Evolutionary conservation across 2,797 vertebrate genomes (phyloP).

Genomic region (Oreortyx pictus): DNA sequence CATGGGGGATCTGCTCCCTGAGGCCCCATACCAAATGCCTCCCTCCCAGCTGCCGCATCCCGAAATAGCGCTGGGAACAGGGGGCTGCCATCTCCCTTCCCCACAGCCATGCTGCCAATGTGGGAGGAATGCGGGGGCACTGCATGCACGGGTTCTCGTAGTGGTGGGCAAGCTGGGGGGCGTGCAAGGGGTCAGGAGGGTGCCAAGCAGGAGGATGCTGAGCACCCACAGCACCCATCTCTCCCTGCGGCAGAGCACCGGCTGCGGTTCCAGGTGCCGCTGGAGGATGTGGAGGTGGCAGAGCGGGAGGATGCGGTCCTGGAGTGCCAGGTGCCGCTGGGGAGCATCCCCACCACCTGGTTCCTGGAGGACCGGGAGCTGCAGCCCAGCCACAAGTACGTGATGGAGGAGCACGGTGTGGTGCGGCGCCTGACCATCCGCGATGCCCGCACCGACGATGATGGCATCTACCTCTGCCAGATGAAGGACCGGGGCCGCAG

Average conservation of each 20-base stretch:
- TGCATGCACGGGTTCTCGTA: neutral
- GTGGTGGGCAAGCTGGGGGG: neutral
- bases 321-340: slow-evolving; percentile 96
- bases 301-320: slow-evolving; percentile 91
- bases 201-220: neutral
- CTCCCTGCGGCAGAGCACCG: slow-evolving; percentile 85
- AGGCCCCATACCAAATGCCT: neutral
- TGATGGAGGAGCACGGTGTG: slow-evolving; percentile 93
- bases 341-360: slow-evolving; percentile 93
- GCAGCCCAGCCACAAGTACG: slow-evolving; percentile 94
- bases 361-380: slow-evolving; percentile 95
- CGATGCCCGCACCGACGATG: slow-evolving; percentile 91
- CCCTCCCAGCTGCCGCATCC: neutral
- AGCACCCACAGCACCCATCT: neutral
- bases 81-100: neutral
- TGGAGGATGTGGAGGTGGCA: slow-evolving; percentile 92
- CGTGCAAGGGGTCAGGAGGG: neutral
- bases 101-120: neutral
- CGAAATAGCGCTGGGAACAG: neutral
- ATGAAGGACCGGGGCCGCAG: slow-evolving; percentile 95
- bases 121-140: neutral
- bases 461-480: slow-evolving; percentile 97
- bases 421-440: slow-evolving; percentile 92
- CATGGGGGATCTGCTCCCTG: rapidly evolving
- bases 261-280: slow-evolving; percentile 91